Evolutionary conservation across 2,888 invertebrate genomes (phyloP).

Genomic region (Copidosoma aretas): DNA sequence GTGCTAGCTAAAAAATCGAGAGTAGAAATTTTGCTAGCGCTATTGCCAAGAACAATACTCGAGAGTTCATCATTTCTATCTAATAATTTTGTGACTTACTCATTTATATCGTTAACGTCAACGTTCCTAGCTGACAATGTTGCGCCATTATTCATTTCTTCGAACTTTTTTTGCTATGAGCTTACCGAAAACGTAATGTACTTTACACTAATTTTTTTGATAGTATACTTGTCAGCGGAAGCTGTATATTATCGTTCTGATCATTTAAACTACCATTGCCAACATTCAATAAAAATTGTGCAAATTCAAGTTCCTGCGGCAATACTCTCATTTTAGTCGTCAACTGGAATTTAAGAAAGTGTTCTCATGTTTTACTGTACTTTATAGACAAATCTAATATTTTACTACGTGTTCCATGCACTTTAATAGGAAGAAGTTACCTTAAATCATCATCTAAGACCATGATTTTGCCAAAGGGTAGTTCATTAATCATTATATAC

Average conservation of each 20-base stretch:
- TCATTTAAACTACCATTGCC: constrained; percentile 36
- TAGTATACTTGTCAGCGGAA: too few species aligned
- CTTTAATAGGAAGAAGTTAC: constrained; percentile 37
- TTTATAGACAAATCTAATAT: constrained; percentile 40
- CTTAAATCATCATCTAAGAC: constrained; percentile 36
- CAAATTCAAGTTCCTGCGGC: constrained; percentile 37
- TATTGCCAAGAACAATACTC: too few species aligned
- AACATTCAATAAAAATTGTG: constrained; percentile 36
- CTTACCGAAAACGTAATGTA: constrained; percentile 24
- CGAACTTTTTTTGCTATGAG: constrained; percentile 27
- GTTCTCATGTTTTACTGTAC: constrained; percentile 35
- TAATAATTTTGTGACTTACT: constrained; percentile 28
- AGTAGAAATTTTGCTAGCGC: too few species aligned
- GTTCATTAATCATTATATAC: too few species aligned
- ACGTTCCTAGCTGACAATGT: constrained; percentile 38
- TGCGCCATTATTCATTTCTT: constrained; percentile 31
- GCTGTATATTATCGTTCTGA: constrained; percentile 25
- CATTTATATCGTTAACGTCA: constrained; percentile 39
- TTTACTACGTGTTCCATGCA: constrained; percentile 27
- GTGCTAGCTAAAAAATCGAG: too few species aligned
- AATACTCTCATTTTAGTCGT: constrained; percentile 37
- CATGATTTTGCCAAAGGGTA: constrained; percentile 43
- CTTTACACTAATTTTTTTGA: not conserved
- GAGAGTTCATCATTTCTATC: constrained; percentile 28
- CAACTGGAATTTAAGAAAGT: constrained; percentile 30